Percentiles rank a stretch among this genome's conserved stretches.
phyloP scores from a whole-genome alignment of 2,888 invertebrate genomes.

The Crossocerus cetratus region DNA sequence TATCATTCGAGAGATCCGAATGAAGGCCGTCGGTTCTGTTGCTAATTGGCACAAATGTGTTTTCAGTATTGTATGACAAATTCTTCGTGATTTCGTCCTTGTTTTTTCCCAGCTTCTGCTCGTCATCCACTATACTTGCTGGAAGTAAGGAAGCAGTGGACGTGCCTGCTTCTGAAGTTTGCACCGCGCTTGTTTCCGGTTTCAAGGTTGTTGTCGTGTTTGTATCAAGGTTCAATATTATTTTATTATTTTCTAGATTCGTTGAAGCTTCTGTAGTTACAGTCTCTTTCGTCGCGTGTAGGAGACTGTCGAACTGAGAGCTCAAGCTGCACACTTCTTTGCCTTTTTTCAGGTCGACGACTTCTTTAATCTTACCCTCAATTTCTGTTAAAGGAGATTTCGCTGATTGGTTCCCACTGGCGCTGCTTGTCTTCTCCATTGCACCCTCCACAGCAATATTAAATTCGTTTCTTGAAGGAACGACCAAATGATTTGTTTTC shows the following conservation, averaged over 20 bases:
- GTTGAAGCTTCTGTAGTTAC: slow-evolving; percentile 50
- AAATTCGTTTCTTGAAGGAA: slow-evolving; percentile 34
- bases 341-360: slow-evolving; percentile 42
- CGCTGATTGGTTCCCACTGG: slow-evolving; percentile 2
- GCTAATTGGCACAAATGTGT: slow-evolving; percentile 73
- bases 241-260: slow-evolving; percentile 62
- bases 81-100: slow-evolving; percentile 64
- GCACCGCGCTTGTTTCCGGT: slow-evolving; percentile 52
- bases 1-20: slow-evolving; percentile 80
- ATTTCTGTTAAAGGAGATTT: slow-evolving; percentile 48
- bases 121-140: slow-evolving; percentile 37
- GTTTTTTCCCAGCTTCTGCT: slow-evolving; percentile 48
- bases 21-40: slow-evolving; percentile 71
- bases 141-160: slow-evolving; percentile 42
- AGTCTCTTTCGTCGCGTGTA: slow-evolving; percentile 60
- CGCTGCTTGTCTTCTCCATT: slow-evolving; percentile 22
- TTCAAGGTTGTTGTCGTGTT: slow-evolving; percentile 75
- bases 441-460: slow-evolving; percentile 31
- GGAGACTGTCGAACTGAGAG: slow-evolving; percentile 66
- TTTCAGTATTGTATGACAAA: slow-evolving; percentile 68
- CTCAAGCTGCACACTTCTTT: slow-evolving; percentile 68
- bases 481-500: slow-evolving; percentile 18
- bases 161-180: slow-evolving; percentile 24
- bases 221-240: slow-evolving; percentile 73
- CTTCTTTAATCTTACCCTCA: slow-evolving; percentile 47